Conservation (phyloP, 1,140 invertebrate species). For the Pseudomyrmex sp. region DNA sequence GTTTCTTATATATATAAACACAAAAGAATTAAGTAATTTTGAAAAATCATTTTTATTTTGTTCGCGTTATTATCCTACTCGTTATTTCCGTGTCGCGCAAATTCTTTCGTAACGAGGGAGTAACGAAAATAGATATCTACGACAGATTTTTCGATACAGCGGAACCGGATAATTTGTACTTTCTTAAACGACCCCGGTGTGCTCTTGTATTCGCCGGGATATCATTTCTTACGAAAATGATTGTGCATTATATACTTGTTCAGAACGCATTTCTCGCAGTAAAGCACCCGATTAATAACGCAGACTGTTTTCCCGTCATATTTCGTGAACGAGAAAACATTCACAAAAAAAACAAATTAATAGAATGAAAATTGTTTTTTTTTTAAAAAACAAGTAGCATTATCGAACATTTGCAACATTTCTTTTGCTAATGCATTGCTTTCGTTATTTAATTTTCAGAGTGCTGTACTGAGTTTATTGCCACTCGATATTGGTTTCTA, state of each 20-base stretch:
- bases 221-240: not conserved
- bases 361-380: too few species aligned
- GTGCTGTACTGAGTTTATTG: too few species aligned
- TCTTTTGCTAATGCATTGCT: not conserved
- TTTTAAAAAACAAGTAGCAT: not conserved
- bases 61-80: not conserved
- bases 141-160: not conserved
- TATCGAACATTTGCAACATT: not conserved
- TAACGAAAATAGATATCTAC: not conserved
- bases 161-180: not conserved
- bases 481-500: too few species aligned
- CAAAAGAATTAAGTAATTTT: too few species aligned
- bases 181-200: too few species aligned
- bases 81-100: not conserved
- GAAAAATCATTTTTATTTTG: too few species aligned
- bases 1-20: too few species aligned
- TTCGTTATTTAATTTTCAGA: slow-evolving; percentile 1
- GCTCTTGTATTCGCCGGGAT: not conserved
- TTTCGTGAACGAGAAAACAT: too few species aligned
- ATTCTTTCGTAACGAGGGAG: not conserved
- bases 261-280: not conserved
- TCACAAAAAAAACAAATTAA: too few species aligned
- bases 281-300: too few species aligned
- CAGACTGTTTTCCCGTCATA: too few species aligned
- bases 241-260: not conserved